These are phyloP conservation scores for Tetragonisca angustula DNA, from an alignment of 2,888 invertebrate genomes.

Conservation along the genomic window DNA sequence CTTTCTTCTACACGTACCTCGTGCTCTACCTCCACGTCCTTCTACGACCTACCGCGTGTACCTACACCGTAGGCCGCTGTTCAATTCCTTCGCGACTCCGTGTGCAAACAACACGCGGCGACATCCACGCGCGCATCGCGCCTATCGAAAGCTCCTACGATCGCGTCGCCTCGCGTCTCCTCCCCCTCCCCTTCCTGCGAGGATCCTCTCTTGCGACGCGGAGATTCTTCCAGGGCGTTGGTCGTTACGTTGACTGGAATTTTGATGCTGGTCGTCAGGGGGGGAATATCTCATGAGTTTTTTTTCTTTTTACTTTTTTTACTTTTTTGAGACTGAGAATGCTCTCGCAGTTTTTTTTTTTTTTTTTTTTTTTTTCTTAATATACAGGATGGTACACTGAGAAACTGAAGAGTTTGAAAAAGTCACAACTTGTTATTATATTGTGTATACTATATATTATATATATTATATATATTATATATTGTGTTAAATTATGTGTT, in stretches of 20 bases:
- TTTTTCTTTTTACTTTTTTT: not conserved
- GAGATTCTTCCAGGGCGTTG: conserved; percentile 18
- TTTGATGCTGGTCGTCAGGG: not conserved
- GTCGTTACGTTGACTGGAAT: not conserved
- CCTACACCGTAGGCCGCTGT: conserved; percentile 13
- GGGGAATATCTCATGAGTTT: not conserved
- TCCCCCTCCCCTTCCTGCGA: no score
- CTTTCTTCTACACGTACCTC: conserved; percentile 17
- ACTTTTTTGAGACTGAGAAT: not conserved
- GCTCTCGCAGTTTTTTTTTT: no score
- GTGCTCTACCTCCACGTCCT: conserved; percentile 52
- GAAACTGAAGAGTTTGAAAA: no score
- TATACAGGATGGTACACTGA: no score
- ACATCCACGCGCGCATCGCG: conserved; percentile 14
- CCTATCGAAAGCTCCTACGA: conserved; percentile 20
- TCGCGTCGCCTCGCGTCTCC: conserved; percentile 10
- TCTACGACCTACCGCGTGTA: conserved; percentile 58
- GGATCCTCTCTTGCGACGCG: not conserved
- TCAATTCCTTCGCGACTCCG: conserved; percentile 58
- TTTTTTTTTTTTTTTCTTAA: no score
- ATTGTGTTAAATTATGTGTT: no score
- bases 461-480: no score
- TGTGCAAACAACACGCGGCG: conserved; percentile 34
- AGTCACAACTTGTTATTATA: no score
- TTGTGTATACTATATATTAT: no score